Conservation (phyloP, 2,113 vertebrate species). For the Daphoenositta chrysoptera region DNA sequence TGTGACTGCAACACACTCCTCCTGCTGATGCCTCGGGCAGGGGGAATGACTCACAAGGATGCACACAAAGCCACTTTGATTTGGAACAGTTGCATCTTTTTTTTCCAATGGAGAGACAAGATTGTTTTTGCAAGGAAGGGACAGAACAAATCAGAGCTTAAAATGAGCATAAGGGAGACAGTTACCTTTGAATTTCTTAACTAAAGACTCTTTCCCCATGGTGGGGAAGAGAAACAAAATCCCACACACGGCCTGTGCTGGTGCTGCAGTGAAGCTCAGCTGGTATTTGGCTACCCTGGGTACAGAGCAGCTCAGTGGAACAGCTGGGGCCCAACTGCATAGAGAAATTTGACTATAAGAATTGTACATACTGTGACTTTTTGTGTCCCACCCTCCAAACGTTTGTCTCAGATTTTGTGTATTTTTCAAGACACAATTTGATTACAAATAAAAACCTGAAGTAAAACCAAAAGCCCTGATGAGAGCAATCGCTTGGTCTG, state of each 20-base stretch:
- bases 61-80: neutral
- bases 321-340: neutral
- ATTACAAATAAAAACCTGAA: neutral
- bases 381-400: neutral
- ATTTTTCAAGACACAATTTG: neutral
- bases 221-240: neutral
- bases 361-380: neutral
- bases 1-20: accelerated
- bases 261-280: neutral
- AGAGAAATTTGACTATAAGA: neutral
- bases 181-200: neutral
- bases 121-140: neutral
- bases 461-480: neutral
- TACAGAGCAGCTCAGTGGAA: neutral
- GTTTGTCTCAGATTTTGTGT: neutral
- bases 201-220: neutral
- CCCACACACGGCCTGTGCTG: accelerated
- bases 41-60: neutral
- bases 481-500: accelerated
- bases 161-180: neutral
- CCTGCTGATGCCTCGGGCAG: neutral
- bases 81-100: neutral
- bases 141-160: neutral
- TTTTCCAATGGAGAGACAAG: neutral
- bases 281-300: neutral